Conservation (phyloP, 2,113 vertebrate genomes). For the Collichthys lucidus region DNA sequence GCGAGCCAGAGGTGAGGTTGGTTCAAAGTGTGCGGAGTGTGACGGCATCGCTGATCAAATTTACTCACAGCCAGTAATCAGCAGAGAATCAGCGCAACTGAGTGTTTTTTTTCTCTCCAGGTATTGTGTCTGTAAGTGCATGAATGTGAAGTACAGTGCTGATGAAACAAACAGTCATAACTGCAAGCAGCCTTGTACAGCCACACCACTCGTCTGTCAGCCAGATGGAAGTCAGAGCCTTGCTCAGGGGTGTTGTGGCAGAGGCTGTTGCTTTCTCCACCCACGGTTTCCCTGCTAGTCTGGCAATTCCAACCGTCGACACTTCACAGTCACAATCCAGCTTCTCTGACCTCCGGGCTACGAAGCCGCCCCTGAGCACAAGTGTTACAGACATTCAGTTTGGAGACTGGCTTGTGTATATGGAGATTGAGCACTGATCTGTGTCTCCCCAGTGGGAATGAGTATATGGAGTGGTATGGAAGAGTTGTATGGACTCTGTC, state of each 20-base stretch:
- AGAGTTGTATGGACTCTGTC: constrained; percentile 84
- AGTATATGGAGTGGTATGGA: constrained; percentile 76
- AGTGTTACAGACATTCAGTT: constrained; percentile 60
- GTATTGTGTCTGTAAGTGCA: not conserved
- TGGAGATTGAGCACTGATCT: constrained; percentile 79
- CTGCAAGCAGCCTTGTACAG: not conserved
- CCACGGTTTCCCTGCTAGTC: constrained; percentile 52
- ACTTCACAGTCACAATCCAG: constrained; percentile 60
- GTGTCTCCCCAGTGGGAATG: constrained; percentile 70
- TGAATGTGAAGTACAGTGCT: no score
- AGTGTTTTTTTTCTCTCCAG: not conserved
- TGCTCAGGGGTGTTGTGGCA: constrained; percentile 22
- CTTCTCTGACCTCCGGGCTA: constrained; percentile 63
- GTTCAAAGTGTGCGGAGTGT: constrained; percentile 4
- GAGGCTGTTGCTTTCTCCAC: constrained; percentile 35
- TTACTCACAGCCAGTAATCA: constrained; percentile 13
- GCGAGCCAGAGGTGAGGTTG: not conserved
- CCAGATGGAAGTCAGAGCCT: constrained; percentile 36
- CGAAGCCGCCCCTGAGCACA: constrained; percentile 48
- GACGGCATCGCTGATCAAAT: not conserved
- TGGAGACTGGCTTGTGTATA: constrained; percentile 67
- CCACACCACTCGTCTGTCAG: not conserved
- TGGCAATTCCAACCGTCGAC: constrained; percentile 57
- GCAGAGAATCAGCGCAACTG: not conserved
- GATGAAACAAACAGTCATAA: constrained; percentile 15